Percentiles rank a stretch among this genome's conserved stretches.
Evolutionary conservation across 2,113 vertebrate species (phyloP).

Genomic region (Oreochromis niloticus): DNA sequence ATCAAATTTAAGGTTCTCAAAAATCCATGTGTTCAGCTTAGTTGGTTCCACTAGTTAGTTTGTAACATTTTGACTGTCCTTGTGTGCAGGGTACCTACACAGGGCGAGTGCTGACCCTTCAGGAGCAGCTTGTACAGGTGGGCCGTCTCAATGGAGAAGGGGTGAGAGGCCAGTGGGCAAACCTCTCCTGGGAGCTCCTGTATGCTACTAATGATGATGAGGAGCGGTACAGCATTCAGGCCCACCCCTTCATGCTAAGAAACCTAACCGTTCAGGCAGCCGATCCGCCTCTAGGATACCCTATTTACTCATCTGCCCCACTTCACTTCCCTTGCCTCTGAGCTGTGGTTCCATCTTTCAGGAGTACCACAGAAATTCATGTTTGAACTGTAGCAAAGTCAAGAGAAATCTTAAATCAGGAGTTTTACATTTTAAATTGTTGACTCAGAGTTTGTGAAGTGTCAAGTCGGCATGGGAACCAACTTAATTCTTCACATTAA

Average conservation of each 20-base stretch:
- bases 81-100: slow-evolving; percentile 87
- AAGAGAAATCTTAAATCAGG: neutral
- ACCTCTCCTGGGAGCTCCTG: slow-evolving; percentile 96
- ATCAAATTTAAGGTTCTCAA: neutral
- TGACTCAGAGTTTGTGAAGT: neutral
- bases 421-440: neutral
- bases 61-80: neutral
- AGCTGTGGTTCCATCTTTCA: slow-evolving; percentile 8
- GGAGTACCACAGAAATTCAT: neutral
- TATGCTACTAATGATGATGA: slow-evolving; percentile 97
- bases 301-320: slow-evolving; percentile 87
- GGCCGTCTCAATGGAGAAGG: slow-evolving; percentile 88
- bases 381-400: neutral
- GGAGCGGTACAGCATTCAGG: slow-evolving; percentile 96
- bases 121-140: slow-evolving; percentile 85
- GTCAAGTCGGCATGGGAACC: neutral
- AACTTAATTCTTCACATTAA: neutral
- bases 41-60: neutral
- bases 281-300: slow-evolving; percentile 92
- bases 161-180: slow-evolving; percentile 94
- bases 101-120: slow-evolving; percentile 87
- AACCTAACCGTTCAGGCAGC: slow-evolving; percentile 94
- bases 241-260: slow-evolving; percentile 87
- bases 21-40: neutral
- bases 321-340: slow-evolving; percentile 84